Evolutionary conservation across 1,140 invertebrate genomes (phyloP), one percentile per base, ranked within the genome.

Genomic region (Sitobion miscanthi): DNA sequence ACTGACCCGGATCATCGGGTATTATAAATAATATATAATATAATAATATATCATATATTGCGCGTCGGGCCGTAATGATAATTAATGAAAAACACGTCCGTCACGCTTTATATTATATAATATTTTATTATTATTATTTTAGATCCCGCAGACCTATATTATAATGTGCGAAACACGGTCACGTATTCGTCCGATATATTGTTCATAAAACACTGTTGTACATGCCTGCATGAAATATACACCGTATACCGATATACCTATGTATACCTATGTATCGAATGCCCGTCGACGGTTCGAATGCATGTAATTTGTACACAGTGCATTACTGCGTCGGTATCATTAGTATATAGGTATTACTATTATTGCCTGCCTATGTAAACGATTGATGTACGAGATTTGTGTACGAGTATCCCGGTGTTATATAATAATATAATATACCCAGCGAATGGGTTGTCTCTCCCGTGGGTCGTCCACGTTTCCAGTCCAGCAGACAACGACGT

Each of bases 11-110:
- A 57, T 89, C 49, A 57, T 89, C 49, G 85, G 85, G 25, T 86
- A 47, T 6, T 86, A 86, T 47, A 17, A 17, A 85, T 38, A 38
- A 83, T 42, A 85, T 62, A 83, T 83, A 20, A 35, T 83, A 38
- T 57, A 1, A 49, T 52, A 49, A 62, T 69, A n/a, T 35, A 69
- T 77, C 14, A 77, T 14, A 85, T 45, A 85, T 38, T 38, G 35
- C 17, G 49, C n/a, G 9, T 54, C 47, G 87, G 47, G n/a, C 88
- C 35, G 57, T 89, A 89, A 89, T 89, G 88, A 57, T 42, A 89
- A 89, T 89, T 89, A 89, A 89, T 89, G 88, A 89, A 89, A 88
- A 57, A 89, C 62, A 47, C 35, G 88, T 57, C 88, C 49, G 88
- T 89, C 88, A 57, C 8, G 88, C 49, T 21, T 88, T 88, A 47